Percentiles rank a stretch among this genome's conserved stretches.
Conservation (phyloP, 2,888 invertebrate genomes). For the Agrochola lota region DNA sequence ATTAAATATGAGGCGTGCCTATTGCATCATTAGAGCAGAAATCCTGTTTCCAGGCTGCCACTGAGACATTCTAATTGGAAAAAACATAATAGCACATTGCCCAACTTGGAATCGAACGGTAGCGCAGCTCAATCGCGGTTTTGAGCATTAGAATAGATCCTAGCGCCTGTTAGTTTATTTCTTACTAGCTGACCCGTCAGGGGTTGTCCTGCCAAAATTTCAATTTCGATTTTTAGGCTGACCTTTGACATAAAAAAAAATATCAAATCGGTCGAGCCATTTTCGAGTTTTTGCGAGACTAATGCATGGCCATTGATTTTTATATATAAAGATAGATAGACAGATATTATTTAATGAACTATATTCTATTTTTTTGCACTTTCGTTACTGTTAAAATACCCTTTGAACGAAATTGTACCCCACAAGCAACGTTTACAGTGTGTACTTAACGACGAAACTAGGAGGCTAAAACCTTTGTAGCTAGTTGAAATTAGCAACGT, state of each 20-base stretch:
- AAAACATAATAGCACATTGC: not conserved
- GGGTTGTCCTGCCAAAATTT: too few species aligned
- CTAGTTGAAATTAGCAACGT: constrained; percentile 49
- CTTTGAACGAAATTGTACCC: not conserved
- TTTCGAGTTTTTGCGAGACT: too few species aligned
- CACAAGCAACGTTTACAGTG: not conserved
- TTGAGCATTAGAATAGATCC: not conserved
- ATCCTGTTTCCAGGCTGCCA: not conserved
- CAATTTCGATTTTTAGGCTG: too few species aligned
- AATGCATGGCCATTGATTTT: too few species aligned
- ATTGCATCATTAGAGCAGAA: not conserved
- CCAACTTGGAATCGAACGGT: not conserved
- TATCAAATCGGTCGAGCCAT: too few species aligned
- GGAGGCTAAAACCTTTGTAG: constrained; percentile 40
- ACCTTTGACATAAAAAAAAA: too few species aligned
- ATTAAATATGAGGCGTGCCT: not conserved
- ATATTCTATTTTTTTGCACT: not conserved
- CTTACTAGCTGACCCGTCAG: too few species aligned
- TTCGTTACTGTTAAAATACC: not conserved
- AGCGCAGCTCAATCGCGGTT: not conserved
- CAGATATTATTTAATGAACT: not conserved
- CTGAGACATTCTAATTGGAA: not conserved
- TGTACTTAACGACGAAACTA: constrained; percentile 13
- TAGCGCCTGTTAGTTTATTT: not conserved
- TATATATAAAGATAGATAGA: too few species aligned